A percentile compares a stretch with the other conserved stretches of the same genome.
Evolutionary conservation across 2,888 invertebrate species (phyloP).

Genomic region (Pandemis cinnamomeana): DNA sequence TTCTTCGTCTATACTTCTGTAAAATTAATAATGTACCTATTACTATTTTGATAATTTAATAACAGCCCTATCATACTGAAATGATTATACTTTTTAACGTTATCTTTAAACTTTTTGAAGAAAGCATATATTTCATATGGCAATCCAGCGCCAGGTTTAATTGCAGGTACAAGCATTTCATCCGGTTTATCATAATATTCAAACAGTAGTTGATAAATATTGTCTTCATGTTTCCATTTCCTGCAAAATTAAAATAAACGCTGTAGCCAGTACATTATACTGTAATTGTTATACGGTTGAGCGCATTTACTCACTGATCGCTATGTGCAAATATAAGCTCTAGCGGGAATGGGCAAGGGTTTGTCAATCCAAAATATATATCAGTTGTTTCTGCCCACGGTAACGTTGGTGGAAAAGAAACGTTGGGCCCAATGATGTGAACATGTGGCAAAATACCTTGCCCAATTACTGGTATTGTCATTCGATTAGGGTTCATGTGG

Average conservation of each 20-base stretch:
- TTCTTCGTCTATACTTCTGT: slow-evolving; percentile 56
- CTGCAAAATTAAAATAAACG: slow-evolving; percentile 48
- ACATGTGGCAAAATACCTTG: slow-evolving; percentile 82
- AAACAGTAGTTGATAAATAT: slow-evolving; percentile 66
- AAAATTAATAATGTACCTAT: not conserved
- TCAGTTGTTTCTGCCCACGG: slow-evolving; percentile 86
- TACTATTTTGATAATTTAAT: not conserved
- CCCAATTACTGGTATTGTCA: slow-evolving; percentile 79
- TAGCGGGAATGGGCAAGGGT: slow-evolving; percentile 86
- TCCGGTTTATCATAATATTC: slow-evolving; percentile 76
- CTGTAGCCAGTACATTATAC: not conserved
- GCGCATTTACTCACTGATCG: slow-evolving; percentile 80
- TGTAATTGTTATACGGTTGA: not conserved
- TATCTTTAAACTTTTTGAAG: slow-evolving; percentile 59
- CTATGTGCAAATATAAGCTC: slow-evolving; percentile 88
- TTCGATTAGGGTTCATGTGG: slow-evolving; percentile 79
- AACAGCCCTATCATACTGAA: not conserved
- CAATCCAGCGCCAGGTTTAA: slow-evolving; percentile 65
- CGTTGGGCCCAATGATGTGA: slow-evolving; percentile 74
- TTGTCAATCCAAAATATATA: slow-evolving; percentile 85
- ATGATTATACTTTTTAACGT: slow-evolving; percentile 57
- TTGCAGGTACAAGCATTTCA: slow-evolving; percentile 73
- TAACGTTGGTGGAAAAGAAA: slow-evolving; percentile 86
- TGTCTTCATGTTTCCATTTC: slow-evolving; percentile 75
- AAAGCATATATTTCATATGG: slow-evolving; percentile 66